These are phyloP conservation scores for Portevinia maculata DNA, from an alignment of 2,888 invertebrate genomes.

Conservation along the genomic window DNA sequence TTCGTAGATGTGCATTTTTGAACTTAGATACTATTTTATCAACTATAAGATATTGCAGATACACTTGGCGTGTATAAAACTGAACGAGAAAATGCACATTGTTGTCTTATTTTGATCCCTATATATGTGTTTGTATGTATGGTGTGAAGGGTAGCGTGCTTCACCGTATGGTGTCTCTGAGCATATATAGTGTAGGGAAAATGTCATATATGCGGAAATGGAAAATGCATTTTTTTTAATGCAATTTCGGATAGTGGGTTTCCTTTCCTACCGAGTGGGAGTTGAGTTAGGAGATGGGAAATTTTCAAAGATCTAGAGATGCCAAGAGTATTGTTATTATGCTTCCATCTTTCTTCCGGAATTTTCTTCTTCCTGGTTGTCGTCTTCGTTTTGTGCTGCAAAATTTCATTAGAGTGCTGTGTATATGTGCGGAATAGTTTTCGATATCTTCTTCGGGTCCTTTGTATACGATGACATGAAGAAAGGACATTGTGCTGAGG, in stretches of 20 bases:
- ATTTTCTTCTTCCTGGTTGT: conserved; percentile 18
- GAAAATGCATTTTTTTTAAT: conserved; percentile 33
- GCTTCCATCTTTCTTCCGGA: conserved; percentile 55
- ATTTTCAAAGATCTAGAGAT: conserved; percentile 40
- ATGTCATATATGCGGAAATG: conserved; percentile 33
- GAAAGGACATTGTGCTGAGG: conserved; percentile 33
- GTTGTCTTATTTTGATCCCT: conserved; percentile 10
- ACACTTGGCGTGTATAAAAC: conserved; percentile 7
- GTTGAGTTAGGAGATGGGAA: conserved; percentile 4
- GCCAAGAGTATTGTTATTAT: conserved; percentile 52
- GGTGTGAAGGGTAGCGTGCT: conserved; percentile 24
- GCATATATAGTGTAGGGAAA: conserved; percentile 22
- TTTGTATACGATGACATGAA: conserved; percentile 58
- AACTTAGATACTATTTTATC: conserved; percentile 48
- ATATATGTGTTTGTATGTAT: neutral
- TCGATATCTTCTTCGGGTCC: conserved; percentile 48
- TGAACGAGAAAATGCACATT: conserved; percentile 49
- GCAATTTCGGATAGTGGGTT: conserved; percentile 2
- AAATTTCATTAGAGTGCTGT: conserved; percentile 45
- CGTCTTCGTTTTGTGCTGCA: conserved; percentile 18
- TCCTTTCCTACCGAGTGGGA: conserved; percentile 15
- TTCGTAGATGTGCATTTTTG: conserved; percentile 59
- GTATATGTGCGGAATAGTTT: conserved; percentile 57
- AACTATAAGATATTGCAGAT: conserved; percentile 45
- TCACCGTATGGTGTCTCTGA: conserved; percentile 59